Conservation (phyloP, 2,888 invertebrate genomes). For the Disparrhopalites patrizii region DNA sequence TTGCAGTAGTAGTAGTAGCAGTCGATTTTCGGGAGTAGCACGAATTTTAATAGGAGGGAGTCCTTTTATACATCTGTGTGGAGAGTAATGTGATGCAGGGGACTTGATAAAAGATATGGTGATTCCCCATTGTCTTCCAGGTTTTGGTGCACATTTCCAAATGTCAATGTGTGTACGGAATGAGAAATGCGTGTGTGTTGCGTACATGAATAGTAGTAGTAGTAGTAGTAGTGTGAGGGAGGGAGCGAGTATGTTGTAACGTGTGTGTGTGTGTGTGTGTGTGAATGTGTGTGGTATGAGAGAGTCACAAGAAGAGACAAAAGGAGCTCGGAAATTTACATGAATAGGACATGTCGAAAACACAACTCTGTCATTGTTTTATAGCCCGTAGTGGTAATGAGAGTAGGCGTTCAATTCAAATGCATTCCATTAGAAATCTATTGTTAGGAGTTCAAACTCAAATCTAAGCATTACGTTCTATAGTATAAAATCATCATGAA, state of each 20-base stretch:
- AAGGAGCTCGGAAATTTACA: conserved; percentile 28
- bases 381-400: conserved; percentile 24
- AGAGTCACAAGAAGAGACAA: conserved; percentile 11
- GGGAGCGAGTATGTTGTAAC: no score
- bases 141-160: conserved; percentile 3
- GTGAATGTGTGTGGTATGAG: conserved; percentile 6
- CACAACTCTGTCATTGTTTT: conserved; percentile 29
- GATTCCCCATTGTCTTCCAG: conserved; percentile 5
- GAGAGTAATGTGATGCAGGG: no score
- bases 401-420: conserved; percentile 28
- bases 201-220: no score
- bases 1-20: no score
- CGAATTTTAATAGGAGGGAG: no score
- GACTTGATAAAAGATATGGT: neutral
- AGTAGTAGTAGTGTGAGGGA: neutral
- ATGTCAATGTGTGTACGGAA: conserved; percentile 7
- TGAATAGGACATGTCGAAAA: conserved; percentile 30
- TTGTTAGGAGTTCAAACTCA: conserved; percentile 26
- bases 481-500: no score
- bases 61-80: no score
- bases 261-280: conserved; percentile 10
- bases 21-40: no score
- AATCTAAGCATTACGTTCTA: conserved; percentile 16
- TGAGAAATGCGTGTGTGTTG: neutral
- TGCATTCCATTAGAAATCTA: conserved; percentile 30